Percentiles rank a stretch among this genome's conserved stretches.
Conservation (phyloP, 1,140 invertebrate genomes). For the Solen grandis region DNA sequence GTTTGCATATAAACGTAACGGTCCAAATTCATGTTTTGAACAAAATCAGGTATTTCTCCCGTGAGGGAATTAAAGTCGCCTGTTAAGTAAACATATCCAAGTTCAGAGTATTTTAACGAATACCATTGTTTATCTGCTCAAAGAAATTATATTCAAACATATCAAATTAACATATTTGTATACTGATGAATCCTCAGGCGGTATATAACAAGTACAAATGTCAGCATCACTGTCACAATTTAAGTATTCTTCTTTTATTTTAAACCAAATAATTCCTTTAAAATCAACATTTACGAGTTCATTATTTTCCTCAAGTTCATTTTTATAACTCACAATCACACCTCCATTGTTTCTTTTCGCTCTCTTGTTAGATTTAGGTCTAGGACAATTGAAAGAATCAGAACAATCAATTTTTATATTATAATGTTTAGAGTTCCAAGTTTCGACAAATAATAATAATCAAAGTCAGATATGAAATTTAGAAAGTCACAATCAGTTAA, state of each 20-base stretch:
- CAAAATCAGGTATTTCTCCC: constrained; percentile 21
- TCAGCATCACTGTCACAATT: too few relatives aligned
- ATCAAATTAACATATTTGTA: background rate
- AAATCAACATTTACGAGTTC: constrained; percentile 1
- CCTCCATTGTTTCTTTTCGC: constrained; percentile 16
- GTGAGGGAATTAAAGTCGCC: background rate
- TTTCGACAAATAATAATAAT: constrained; percentile 8
- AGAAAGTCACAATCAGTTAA: constrained; percentile 5
- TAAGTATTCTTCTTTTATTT: too few relatives aligned
- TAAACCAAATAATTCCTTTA: too few relatives aligned
- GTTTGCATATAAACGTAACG: constrained; percentile 9
- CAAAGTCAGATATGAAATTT: constrained; percentile 1
- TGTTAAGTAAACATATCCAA: too few relatives aligned
- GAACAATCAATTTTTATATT: constrained; percentile 14
- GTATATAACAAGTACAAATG: too few relatives aligned
- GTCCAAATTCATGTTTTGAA: constrained; percentile 14
- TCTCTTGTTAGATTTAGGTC: constrained; percentile 24
- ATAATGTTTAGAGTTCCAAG: background rate
- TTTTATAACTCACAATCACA: constrained; percentile 6
- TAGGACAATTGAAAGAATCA: constrained; percentile 22
- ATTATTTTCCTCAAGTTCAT: constrained; percentile 1
- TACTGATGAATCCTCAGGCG: background rate
- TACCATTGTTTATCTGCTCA: constrained; percentile 10
- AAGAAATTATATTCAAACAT: too few relatives aligned
- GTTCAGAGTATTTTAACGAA: background rate